Percentiles rank a stretch among this genome's conserved stretches.
phyloP scores from a whole-genome alignment of 92 coral and sea anemone genomes.

The Diadumene lineata region DNA sequence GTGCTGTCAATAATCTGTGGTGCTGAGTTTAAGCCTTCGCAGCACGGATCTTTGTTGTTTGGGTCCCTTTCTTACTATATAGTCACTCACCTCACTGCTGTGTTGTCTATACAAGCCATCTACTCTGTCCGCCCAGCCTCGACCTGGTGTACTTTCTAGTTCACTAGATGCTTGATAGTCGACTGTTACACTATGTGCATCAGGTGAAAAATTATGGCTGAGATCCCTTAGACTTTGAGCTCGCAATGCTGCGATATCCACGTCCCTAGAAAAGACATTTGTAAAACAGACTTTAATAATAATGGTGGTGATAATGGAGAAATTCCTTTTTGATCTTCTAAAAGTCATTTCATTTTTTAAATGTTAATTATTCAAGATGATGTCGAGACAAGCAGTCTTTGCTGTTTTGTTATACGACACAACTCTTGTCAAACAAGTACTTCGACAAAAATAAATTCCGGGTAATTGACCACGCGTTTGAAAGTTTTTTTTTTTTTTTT shows the following conservation, averaged over 20 bases:
- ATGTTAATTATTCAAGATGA: not conserved
- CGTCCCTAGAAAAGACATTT: not conserved
- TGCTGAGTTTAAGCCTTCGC: no score
- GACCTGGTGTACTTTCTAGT: not conserved
- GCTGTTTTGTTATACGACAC: no score
- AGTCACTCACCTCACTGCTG: not conserved
- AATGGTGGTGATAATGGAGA: not conserved
- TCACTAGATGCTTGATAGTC: not conserved
- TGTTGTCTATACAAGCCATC: not conserved
- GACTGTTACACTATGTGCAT: not conserved
- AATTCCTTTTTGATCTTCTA: no score
- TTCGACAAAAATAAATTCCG: no score
- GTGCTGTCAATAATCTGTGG: not conserved
- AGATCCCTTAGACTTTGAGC: not conserved
- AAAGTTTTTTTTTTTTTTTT: no score
- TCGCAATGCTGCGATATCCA: constrained; percentile 1
- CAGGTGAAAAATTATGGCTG: not conserved
- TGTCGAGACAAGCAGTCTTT: not conserved
- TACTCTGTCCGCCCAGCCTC: not conserved
- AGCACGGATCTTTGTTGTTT: no score
- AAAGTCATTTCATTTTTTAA: not conserved
- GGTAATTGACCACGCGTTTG: no score
- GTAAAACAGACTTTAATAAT: no score
- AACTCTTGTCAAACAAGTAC: no score
- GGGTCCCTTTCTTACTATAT: no score